Evolutionary conservation across 2,797 vertebrate species (phyloP).

Genomic region (Poliocrania exsul): DNA sequence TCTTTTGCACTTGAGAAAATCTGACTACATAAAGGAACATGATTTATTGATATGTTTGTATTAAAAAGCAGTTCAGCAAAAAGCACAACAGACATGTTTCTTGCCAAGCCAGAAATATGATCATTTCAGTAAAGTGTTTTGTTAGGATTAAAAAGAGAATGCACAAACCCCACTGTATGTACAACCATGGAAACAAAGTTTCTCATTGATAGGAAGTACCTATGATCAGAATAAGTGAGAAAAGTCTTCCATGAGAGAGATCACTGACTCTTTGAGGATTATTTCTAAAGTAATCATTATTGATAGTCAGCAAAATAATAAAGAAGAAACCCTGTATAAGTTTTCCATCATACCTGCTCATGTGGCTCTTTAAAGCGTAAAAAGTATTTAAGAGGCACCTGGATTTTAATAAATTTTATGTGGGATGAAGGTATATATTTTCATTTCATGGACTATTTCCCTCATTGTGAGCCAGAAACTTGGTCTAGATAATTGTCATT

Average conservation of each 20-base stretch:
- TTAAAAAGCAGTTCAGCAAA: neutral
- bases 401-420: neutral
- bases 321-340: neutral
- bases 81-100: neutral
- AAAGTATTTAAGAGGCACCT: neutral
- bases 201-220: neutral
- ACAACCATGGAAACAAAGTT: neutral
- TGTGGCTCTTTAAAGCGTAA: neutral
- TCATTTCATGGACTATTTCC: slow-evolving; percentile 37
- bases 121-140: neutral
- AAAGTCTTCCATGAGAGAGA: neutral
- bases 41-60: neutral
- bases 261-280: neutral
- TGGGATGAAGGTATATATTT: neutral
- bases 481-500: neutral
- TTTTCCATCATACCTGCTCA: neutral
- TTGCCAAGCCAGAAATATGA: neutral
- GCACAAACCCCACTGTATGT: neutral
- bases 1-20: neutral
- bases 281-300: neutral
- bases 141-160: neutral
- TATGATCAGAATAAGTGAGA: neutral
- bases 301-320: neutral
- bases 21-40: neutral
- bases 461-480: neutral